Percentiles rank a stretch among this genome's conserved stretches.
Conservation (phyloP, 2,888 invertebrate genomes). For the Folsomia candida region DNA sequence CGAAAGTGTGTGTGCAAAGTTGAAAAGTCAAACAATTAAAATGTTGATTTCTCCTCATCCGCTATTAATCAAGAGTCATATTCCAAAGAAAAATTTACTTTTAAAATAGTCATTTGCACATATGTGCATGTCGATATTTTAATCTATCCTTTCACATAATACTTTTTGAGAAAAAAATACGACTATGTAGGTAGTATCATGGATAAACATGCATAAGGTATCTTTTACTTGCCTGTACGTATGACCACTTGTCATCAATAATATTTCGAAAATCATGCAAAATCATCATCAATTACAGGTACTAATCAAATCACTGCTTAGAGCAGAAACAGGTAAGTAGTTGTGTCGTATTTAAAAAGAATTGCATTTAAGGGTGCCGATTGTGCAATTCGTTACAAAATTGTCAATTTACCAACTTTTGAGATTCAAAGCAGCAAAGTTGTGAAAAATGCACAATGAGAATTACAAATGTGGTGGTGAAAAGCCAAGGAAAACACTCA, state of each 20-base stretch:
- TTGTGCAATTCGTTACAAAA: not conserved
- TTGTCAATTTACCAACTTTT: not conserved
- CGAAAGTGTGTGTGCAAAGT: not conserved
- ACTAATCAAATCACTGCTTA: not conserved
- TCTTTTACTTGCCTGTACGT: no score
- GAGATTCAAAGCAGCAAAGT: not conserved
- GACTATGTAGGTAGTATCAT: not conserved
- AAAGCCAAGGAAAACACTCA: not conserved
- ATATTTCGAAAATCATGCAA: not conserved
- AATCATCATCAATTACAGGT: not conserved
- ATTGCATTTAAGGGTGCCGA: not conserved
- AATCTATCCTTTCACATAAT: not conserved
- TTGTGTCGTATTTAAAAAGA: not conserved
- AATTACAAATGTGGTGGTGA: not conserved
- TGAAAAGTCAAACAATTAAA: not conserved
- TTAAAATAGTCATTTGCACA: not conserved
- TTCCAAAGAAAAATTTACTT: not conserved
- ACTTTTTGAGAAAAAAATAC: not conserved
- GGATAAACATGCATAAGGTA: no score
- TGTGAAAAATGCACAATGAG: not conserved
- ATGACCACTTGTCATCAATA: not conserved
- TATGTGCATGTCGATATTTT: not conserved
- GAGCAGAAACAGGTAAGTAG: not conserved
- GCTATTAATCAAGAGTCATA: not conserved
- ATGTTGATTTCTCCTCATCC: not conserved